Evolutionary conservation across 1,140 invertebrate species (phyloP).

Genomic region (Aphelenchoides avenae): DNA sequence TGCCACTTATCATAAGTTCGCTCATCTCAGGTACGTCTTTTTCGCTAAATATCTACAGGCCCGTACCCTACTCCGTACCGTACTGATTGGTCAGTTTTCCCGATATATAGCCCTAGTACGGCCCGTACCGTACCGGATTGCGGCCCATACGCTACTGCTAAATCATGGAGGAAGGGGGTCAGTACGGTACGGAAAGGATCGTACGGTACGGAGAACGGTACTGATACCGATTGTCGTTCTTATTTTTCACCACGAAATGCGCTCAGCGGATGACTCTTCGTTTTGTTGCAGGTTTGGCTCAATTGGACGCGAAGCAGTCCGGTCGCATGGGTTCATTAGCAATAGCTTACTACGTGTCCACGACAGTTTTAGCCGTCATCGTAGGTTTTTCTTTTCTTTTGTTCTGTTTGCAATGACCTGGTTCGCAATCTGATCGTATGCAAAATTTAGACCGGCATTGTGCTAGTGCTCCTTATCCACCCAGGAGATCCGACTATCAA

Average conservation of each 20-base stretch:
- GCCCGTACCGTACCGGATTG: no score
- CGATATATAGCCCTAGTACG: no score
- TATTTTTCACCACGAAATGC: no score
- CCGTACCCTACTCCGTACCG: no score
- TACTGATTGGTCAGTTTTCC: no score
- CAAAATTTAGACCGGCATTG: slow-evolving; percentile 62
- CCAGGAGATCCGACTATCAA: slow-evolving; percentile 61
- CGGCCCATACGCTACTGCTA: no score
- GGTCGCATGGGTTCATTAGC: slow-evolving; percentile 62
- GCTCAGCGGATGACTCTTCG: no score
- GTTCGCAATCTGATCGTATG: neutral
- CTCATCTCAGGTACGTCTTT: slow-evolving; percentile 18
- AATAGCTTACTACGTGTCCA: slow-evolving; percentile 62
- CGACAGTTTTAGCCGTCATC: slow-evolving; percentile 62
- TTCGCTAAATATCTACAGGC: slow-evolving; percentile 17
- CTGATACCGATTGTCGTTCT: no score
- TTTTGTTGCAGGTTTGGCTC: slow-evolving; percentile 37
- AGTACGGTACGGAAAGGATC: no score
- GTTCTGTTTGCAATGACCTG: neutral
- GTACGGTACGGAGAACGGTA: no score
- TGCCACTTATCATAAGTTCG: slow-evolving; percentile 20
- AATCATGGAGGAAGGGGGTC: no score
- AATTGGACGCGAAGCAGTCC: slow-evolving; percentile 60
- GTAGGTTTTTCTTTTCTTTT: slow-evolving; percentile 38
- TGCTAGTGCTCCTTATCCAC: slow-evolving; percentile 62